Evolutionary conservation across 2,113 vertebrate genomes (phyloP), one percentile per base, ranked within the genome.

Genomic region (Emydura subglobosa): DNA sequence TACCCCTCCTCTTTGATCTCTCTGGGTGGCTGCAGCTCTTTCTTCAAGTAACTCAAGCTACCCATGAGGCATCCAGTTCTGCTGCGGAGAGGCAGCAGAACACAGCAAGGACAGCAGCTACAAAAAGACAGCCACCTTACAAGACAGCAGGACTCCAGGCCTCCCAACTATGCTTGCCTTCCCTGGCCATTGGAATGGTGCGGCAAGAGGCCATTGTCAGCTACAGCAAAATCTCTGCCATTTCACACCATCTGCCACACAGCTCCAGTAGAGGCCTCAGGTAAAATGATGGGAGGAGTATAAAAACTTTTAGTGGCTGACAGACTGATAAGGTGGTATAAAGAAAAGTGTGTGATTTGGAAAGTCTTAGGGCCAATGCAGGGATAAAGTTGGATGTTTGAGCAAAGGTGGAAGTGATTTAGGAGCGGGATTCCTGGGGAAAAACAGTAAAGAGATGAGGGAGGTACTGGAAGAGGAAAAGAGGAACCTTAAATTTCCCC

Each of bases 351-450:
- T 72, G n/a, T 72, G 34, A 39, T 72, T 72, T 72, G 65, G 65
- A 34, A 72, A 72, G 8, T 39, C 55, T 89, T 86, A 29, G 19
- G 2, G 1, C 1, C 12, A 13, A 16, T 59, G 21, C 83, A 27
- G 74, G 24, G 24, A 39, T 47, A 47, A 44, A 86, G 9, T 29
- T 29, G 39, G 4, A 19, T 34, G 61, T 19, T 68, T 68, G 92
- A 88, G 68, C 11, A n/a, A 1, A 47, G n/a, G 16, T 2, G 3
- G 59, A 92, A 88, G 11, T 0, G 1, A 0, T 16, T 72, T 85
- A 29, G 53, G 79, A 12, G n/a, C 10, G 57, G 2, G 8, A 49
- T 87, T 34, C 47, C 34, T 83, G 59, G 86, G 42, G 11, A 42
- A 47, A 72, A 44, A 65, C 22, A 17, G 9, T 68, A 68, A 68